Conservation (phyloP, 2,113 vertebrate species). For the Bettongia penicillata region DNA sequence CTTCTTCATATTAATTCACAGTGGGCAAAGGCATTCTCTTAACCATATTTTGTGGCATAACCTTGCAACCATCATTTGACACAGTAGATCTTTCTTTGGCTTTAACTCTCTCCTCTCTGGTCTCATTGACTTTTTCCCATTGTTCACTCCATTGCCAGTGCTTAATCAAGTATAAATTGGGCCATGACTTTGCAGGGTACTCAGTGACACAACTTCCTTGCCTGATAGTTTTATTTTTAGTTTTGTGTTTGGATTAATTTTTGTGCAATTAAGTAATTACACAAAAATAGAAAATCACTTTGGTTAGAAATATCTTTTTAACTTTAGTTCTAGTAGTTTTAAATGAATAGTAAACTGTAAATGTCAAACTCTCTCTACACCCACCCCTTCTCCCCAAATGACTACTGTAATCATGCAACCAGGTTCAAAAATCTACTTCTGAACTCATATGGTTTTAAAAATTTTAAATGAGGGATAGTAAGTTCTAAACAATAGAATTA, state of each 20-base stretch:
- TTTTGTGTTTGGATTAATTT: neutral
- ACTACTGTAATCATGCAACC: constrained; percentile 67
- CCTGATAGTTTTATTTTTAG: neutral
- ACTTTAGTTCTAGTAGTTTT: constrained; percentile 24
- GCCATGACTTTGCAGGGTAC: neutral
- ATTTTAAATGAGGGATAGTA: constrained; percentile 76
- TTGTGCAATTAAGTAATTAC: neutral
- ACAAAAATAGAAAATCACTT: neutral
- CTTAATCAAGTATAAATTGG: neutral
- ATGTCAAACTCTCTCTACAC: neutral
- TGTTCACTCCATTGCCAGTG: neutral
- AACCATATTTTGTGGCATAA: neutral
- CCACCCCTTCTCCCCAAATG: constrained; percentile 60
- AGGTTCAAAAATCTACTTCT: constrained; percentile 72
- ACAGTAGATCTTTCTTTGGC: neutral
- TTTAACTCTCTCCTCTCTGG: neutral
- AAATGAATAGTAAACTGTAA: constrained; percentile 24
- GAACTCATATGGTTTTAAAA: constrained; percentile 77
- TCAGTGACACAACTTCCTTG: neutral
- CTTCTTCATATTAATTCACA: neutral
- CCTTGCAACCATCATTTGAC: neutral
- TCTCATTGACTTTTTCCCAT: neutral
- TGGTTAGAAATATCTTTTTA: constrained; percentile 50
- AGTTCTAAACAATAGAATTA: constrained; percentile 76
- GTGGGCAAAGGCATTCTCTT: neutral